phyloP scores from a whole-genome alignment of 2,797 vertebrate genomes.

The Melopsittacus undulatus region DNA sequence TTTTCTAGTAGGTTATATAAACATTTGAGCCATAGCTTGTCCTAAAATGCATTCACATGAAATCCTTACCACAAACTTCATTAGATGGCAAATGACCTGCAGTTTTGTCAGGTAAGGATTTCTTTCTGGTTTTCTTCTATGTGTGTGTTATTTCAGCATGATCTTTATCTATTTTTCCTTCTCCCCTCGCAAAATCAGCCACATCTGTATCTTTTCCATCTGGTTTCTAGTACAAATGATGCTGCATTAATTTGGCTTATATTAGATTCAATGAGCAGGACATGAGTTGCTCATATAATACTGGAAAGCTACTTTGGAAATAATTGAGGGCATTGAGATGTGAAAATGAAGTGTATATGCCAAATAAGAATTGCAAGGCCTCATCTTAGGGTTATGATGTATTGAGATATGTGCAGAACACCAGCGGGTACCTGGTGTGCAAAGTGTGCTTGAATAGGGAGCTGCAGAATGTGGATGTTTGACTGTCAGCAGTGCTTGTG shows the following conservation, averaged over 20 bases:
- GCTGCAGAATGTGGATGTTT: neutral
- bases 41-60: neutral
- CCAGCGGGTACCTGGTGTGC: neutral
- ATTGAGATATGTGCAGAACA: fast-evolving
- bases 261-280: neutral
- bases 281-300: neutral
- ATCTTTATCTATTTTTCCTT: neutral
- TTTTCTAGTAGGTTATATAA: neutral
- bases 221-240: neutral
- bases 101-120: neutral
- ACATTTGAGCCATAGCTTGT: neutral
- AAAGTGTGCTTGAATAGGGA: neutral
- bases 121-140: neutral
- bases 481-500: neutral
- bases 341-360: neutral
- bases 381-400: neutral
- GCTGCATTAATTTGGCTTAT: neutral
- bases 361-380: neutral
- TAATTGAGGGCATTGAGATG: neutral
- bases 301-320: neutral
- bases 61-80: neutral
- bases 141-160: neutral
- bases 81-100: neutral
- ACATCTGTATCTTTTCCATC: neutral
- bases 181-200: neutral